Percentiles rank a stretch among this genome's conserved stretches.
phyloP scores from a whole-genome alignment of 1,140 invertebrate species.

The Stegodyphus dumicola region DNA sequence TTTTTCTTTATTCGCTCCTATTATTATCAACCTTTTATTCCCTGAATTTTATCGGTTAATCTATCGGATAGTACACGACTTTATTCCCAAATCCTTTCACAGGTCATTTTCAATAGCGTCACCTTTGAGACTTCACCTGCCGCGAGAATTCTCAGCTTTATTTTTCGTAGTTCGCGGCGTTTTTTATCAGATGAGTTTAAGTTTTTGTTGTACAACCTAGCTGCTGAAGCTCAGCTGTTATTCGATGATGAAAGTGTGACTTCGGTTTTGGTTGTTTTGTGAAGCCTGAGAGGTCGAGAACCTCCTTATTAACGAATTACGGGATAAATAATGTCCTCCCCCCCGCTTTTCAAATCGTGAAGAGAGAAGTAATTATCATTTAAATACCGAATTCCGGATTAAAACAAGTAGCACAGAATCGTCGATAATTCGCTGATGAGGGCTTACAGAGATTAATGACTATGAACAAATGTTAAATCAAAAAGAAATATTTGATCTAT shows the following conservation, averaged over 20 bases:
- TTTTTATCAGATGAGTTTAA: conserved; percentile 21
- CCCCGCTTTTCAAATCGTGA: too few species aligned
- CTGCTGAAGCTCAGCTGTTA: not conserved
- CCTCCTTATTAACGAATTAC: not conserved
- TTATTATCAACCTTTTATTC: conserved; percentile 16
- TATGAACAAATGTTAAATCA: too few species aligned
- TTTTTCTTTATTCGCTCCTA: not conserved
- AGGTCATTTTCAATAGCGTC: conserved; percentile 35
- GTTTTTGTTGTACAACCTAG: not conserved
- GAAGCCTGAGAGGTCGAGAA: not conserved
- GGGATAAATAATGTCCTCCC: too few species aligned
- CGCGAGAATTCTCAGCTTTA: not conserved
- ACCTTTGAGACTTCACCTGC: conserved; percentile 24
- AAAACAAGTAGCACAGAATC: too few species aligned
- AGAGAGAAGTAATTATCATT: too few species aligned
- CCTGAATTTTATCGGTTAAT: conserved; percentile 26
- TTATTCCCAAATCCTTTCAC: conserved; percentile 38
- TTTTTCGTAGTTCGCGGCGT: not conserved
- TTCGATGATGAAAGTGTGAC: not conserved
- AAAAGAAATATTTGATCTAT: too few species aligned
- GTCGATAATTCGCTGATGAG: too few species aligned
- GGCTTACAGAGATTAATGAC: too few species aligned
- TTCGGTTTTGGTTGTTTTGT: not conserved
- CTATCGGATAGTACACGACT: conserved; percentile 4
- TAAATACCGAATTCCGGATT: too few species aligned